These are phyloP conservation scores for Eilema caniola DNA, from an alignment of 2,888 invertebrate species.

Conservation along the genomic window DNA sequence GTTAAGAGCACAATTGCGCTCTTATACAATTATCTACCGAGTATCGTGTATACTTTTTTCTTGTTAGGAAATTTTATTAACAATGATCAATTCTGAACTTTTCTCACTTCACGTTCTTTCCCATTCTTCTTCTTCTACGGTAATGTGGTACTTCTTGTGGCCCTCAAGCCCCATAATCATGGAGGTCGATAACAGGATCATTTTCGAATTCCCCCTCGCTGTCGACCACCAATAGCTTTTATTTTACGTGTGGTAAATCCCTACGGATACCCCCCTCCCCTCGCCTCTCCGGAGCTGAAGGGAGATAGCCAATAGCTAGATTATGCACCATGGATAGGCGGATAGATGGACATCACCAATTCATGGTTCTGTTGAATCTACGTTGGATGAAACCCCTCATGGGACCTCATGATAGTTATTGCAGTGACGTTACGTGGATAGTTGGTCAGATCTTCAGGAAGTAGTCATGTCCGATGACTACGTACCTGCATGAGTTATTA, in stretches of 20 bases:
- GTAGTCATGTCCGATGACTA: not conserved
- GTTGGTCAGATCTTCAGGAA: not conserved
- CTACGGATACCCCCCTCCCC: too few relatives aligned
- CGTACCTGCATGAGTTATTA: not conserved
- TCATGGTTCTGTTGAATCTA: not conserved
- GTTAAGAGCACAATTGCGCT: constrained; percentile 46
- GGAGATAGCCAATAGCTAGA: too few relatives aligned
- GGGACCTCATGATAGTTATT: too few relatives aligned
- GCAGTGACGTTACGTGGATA: not conserved
- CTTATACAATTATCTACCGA: constrained; percentile 36
- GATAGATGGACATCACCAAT: not conserved
- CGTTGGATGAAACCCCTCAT: not conserved
- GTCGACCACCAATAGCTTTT: too few relatives aligned
- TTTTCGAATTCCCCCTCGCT: too few relatives aligned
- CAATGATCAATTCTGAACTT: not conserved
- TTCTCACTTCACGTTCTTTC: too few relatives aligned
- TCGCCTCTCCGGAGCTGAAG: too few relatives aligned
- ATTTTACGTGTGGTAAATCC: too few relatives aligned
- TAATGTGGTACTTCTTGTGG: too few relatives aligned
- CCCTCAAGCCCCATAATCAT: too few relatives aligned
- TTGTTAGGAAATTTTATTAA: not conserved
- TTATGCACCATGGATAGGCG: not conserved
- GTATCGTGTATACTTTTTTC: not conserved
- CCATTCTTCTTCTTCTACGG: too few relatives aligned
- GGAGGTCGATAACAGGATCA: too few relatives aligned